A percentile compares a stretch with the other conserved stretches of the same genome.
Conservation (phyloP, 2,888 invertebrate genomes). For the Antitype chi region DNA sequence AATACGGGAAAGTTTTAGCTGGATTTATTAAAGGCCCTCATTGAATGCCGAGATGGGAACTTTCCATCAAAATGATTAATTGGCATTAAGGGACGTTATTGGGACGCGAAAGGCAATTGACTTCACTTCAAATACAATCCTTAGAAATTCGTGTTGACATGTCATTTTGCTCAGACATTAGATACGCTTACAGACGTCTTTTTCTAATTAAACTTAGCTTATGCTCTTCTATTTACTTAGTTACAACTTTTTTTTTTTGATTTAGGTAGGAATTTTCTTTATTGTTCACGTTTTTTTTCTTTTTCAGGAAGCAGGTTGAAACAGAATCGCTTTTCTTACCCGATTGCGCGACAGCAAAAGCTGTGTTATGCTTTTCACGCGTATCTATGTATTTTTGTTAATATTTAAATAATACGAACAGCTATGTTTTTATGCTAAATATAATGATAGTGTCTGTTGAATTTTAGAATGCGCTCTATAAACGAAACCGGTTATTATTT, state of each 20-base stretch:
- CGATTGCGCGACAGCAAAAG: no score
- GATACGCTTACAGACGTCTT: slow-evolving; percentile 8
- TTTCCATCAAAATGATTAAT: slow-evolving; percentile 54
- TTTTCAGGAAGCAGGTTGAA: neutral
- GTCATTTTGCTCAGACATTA: slow-evolving; percentile 34
- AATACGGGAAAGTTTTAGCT: slow-evolving; percentile 46
- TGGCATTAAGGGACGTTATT: slow-evolving; percentile 39
- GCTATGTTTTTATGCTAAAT: slow-evolving; percentile 24
- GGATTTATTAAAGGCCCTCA: slow-evolving; percentile 45
- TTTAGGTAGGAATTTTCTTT: neutral
- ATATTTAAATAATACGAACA: neutral
- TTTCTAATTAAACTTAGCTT: neutral
- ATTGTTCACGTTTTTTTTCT: neutral
- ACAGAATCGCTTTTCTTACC: neutral
- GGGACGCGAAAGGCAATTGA: slow-evolving; percentile 45
- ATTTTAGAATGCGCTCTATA: neutral
- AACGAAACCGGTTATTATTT: slow-evolving; percentile 33
- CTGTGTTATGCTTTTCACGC: neutral
- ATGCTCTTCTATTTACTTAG: neutral
- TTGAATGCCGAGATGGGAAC: slow-evolving; percentile 43
- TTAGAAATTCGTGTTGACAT: slow-evolving; percentile 31
- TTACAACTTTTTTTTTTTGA: neutral
- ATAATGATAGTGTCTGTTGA: slow-evolving; percentile 15
- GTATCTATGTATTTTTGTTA: neutral
- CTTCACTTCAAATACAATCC: slow-evolving; percentile 35